Conservation (phyloP, 2,888 invertebrate species). For the Dendrolimus houi region DNA sequence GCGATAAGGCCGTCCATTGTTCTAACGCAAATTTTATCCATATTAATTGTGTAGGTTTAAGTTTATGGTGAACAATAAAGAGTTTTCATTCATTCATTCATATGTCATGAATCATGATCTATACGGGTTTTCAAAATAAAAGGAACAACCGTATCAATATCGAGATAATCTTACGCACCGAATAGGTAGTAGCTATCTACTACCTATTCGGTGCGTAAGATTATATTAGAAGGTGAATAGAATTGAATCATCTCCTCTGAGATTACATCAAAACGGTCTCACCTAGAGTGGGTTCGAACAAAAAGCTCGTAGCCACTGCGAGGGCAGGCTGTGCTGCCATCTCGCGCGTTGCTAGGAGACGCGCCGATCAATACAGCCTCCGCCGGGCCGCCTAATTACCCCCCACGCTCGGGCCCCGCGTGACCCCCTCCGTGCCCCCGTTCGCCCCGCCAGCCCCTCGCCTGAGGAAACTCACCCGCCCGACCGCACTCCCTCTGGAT, state of each 20-base stretch:
- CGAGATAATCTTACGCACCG: slow-evolving; percentile 14
- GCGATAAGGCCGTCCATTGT: no score
- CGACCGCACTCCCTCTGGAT: slow-evolving; percentile 53
- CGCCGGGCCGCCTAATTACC: slow-evolving; percentile 75
- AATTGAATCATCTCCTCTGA: slow-evolving; percentile 61
- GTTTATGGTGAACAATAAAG: no score
- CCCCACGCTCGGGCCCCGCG: slow-evolving; percentile 22
- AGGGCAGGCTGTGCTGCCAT: slow-evolving; percentile 62
- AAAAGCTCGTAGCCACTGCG: slow-evolving; percentile 56
- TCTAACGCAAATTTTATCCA: no score
- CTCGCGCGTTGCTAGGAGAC: slow-evolving; percentile 73
- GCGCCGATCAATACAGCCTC: slow-evolving; percentile 73
- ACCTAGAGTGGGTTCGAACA: slow-evolving; percentile 62
- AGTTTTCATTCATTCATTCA: no score
- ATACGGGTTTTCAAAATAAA: background rate
- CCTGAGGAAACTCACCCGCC: slow-evolving; percentile 48
- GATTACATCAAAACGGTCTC: slow-evolving; percentile 69
- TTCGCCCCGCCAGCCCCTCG: slow-evolving; percentile 22
- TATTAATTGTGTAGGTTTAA: no score
- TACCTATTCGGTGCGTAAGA: no score
- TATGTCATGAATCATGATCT: background rate
- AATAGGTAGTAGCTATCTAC: no score
- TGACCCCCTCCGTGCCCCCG: slow-evolving; percentile 10
- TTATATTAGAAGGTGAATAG: slow-evolving; percentile 36
- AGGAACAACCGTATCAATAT: slow-evolving; percentile 3